Base-by-base conservation (phyloP, 2,797 vertebrate species). In the Aulostomus chinensis region DNA sequence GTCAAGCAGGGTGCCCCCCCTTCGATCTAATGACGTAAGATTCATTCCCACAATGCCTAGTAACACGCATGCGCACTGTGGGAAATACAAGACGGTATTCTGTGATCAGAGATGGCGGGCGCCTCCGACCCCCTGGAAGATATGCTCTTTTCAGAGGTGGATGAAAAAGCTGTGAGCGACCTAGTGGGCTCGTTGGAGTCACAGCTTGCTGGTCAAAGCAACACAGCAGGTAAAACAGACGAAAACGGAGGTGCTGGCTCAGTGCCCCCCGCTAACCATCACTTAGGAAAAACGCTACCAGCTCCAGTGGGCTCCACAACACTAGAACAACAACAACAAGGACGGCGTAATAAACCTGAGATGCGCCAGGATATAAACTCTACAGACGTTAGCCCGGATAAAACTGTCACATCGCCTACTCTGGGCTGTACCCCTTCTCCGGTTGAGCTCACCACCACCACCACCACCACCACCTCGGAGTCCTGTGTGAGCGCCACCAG, bases 101-200 rank as follows among this genome's bases (percentile, higher is more conserved):
- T 79, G 78, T 82, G 84, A 86, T 83, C 88, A 88, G 90, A 89
- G 86, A 92, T 92, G 89, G 90, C 91, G 84, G 90, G 87, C 68
- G 68, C 89, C 76, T 87, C 90, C 81, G 90, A 91, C 88, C 90
- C 84, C 78, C 89, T 92, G 88, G 90, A 91, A 87, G 88, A 90
- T 83, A 91, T 94, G 92, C 90, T 95, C 67, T 93, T 93, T 90
- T 93, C 93, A 55, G 92, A 93, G 91, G 93, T 94, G 90, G 93
- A 94, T 73, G 93, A 94, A 74, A 94, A 94, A 81, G 94, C 91
- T 37, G 92, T 94, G 76, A 94, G 92, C 78, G 92, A 94, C 70
- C 85, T 95, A 21, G 93, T 94, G 75, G 92, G 92, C 68, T 94
- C 92, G 0, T 59, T 94, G 78, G 93, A 94, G 86, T 94, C 93